Conservation (phyloP, 2,113 vertebrate species). For the Ceratotherium simum region DNA sequence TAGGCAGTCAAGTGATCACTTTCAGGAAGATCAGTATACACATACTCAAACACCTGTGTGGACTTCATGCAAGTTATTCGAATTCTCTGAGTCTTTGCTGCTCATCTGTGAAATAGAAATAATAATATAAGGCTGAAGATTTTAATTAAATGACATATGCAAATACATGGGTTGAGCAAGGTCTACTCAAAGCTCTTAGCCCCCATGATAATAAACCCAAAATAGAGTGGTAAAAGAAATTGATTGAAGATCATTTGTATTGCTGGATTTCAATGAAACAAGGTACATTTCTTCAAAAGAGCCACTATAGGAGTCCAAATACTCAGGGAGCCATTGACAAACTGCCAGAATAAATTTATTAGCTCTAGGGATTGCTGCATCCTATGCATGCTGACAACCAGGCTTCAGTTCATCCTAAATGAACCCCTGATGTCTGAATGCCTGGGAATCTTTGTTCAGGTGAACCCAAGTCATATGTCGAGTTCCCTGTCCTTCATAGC, state of each 20-base stretch:
- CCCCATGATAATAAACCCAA: background rate
- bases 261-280: slow-evolving; percentile 1
- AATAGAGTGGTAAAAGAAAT: background rate
- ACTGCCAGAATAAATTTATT: background rate
- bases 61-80: background rate
- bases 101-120: background rate
- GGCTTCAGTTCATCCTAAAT: background rate
- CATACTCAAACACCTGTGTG: background rate
- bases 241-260: background rate
- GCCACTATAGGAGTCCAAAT: background rate
- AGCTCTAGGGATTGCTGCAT: background rate
- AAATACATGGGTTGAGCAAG: background rate
- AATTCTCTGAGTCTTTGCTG: background rate
- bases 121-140: background rate
- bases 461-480: background rate
- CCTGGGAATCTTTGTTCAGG: background rate
- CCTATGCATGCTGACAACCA: background rate
- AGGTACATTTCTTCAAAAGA: background rate
- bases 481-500: background rate
- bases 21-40: background rate
- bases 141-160: background rate
- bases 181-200: background rate
- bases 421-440: background rate
- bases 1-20: background rate
- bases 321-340: background rate